Evolutionary conservation across 2,113 vertebrate species (phyloP).

Genomic region (Indicator indicator): DNA sequence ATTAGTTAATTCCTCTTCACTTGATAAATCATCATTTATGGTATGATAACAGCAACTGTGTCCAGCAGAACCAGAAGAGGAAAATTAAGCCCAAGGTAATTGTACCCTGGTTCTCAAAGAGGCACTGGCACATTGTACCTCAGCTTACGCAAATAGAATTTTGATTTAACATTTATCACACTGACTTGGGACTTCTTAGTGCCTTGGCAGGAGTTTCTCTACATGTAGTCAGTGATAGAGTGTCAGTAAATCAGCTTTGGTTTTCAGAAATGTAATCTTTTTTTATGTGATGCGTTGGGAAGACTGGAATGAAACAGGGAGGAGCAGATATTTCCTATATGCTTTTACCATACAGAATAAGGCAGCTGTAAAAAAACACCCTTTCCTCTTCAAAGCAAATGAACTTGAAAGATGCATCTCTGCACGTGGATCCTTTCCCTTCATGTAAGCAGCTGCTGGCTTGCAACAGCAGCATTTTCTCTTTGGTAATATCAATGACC

Average conservation of each 20-base stretch:
- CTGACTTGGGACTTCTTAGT: not conserved
- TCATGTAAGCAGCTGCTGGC: slow-evolving; percentile 31
- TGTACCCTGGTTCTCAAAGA: not conserved
- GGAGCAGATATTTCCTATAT: not conserved
- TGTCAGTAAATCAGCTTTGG: not conserved
- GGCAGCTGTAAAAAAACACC: slow-evolving; percentile 6
- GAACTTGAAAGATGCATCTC: not conserved
- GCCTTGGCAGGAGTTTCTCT: not conserved
- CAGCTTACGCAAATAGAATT: not conserved
- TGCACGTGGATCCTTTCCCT: not conserved
- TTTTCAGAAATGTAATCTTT: not conserved
- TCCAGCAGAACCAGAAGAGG: not conserved
- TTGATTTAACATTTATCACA: slow-evolving; percentile 10
- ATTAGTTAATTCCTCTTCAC: slow-evolving; percentile 2
- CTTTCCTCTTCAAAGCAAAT: slow-evolving; percentile 3
- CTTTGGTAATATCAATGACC: slow-evolving; percentile 18
- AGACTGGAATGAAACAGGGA: not conserved
- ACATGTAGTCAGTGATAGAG: not conserved
- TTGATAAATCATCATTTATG: not conserved
- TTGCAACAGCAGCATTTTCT: not conserved
- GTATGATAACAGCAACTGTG: not conserved
- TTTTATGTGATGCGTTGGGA: not conserved
- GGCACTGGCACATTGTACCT: not conserved
- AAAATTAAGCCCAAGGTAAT: not conserved
- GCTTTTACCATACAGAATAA: not conserved